phyloP scores from a whole-genome alignment of 2,797 vertebrate species.

The Microcaecilia unicolor region DNA sequence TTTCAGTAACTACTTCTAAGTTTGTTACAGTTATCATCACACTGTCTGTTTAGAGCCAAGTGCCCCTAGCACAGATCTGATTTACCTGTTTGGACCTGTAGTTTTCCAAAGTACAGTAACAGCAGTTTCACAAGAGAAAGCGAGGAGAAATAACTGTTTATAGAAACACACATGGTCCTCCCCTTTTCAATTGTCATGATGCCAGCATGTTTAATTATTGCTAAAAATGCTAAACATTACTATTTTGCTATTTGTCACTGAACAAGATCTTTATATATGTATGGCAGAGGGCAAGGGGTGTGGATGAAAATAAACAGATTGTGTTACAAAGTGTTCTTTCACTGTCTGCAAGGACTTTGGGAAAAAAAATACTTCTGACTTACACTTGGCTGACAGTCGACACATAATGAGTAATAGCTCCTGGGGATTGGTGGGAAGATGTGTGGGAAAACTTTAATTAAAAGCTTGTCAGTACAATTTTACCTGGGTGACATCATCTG shows the following conservation, averaged over 20 bases:
- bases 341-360: constrained; percentile 67
- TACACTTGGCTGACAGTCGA: constrained; percentile 65
- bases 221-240: constrained; percentile 40
- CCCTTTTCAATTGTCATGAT: constrained; percentile 21
- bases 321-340: constrained; percentile 66
- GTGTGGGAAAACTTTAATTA: constrained; percentile 91
- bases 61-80: constrained; percentile 7
- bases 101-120: constrained; percentile 15
- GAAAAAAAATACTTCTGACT: constrained; percentile 67
- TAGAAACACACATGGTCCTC: constrained; percentile 22
- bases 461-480: constrained; percentile 85
- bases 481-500: constrained; percentile 76
- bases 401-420: constrained; percentile 71
- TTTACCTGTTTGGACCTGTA: constrained; percentile 43
- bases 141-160: constrained; percentile 28
- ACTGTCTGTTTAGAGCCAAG: background rate
- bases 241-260: constrained; percentile 43
- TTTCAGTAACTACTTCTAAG: constrained; percentile 3
- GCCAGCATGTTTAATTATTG: constrained; percentile 56
- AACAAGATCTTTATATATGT: constrained; percentile 33
- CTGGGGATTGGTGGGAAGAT: constrained; percentile 59
- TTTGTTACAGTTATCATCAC: background rate
- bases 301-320: constrained; percentile 67
- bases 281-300: too few relatives aligned
- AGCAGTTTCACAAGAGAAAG: constrained; percentile 12